Evolutionary conservation across 2,113 vertebrate genomes (phyloP).

Genomic region (Anarhynchus alexandrinus): DNA sequence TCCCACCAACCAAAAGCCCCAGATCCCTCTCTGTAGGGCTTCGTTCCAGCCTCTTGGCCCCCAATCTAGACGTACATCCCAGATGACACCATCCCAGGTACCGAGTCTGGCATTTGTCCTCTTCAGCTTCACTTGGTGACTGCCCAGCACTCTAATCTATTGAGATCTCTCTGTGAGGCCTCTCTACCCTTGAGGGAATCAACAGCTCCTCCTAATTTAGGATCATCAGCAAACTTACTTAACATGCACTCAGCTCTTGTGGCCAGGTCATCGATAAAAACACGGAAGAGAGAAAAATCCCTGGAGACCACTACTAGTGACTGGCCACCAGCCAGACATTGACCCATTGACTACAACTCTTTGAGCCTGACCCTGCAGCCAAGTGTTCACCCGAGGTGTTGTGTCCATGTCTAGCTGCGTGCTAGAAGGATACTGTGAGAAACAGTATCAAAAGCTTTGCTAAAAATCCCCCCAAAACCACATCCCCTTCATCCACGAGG

Average conservation of each 20-base stretch:
- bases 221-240: neutral
- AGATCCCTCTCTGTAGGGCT: neutral
- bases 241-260: neutral
- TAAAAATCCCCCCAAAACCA: neutral
- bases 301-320: neutral
- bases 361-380: neutral
- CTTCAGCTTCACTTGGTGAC: neutral
- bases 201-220: neutral
- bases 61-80: neutral
- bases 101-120: neutral
- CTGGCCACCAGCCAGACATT: neutral
- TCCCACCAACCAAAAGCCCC: neutral
- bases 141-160: neutral
- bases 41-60: neutral
- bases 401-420: neutral
- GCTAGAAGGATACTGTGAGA: neutral
- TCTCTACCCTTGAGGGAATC: neutral
- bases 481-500: neutral
- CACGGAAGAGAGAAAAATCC: neutral
- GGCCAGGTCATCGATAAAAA: neutral
- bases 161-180: rapidly evolving
- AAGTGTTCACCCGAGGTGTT: neutral
- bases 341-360: neutral
- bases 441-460: neutral
- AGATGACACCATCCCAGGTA: neutral